A percentile compares a stretch with the other conserved stretches of the same genome.
These are phyloP conservation scores for Pachydiplax longipennis DNA, from an alignment of 2,888 invertebrate species.

Conservation along the genomic window DNA sequence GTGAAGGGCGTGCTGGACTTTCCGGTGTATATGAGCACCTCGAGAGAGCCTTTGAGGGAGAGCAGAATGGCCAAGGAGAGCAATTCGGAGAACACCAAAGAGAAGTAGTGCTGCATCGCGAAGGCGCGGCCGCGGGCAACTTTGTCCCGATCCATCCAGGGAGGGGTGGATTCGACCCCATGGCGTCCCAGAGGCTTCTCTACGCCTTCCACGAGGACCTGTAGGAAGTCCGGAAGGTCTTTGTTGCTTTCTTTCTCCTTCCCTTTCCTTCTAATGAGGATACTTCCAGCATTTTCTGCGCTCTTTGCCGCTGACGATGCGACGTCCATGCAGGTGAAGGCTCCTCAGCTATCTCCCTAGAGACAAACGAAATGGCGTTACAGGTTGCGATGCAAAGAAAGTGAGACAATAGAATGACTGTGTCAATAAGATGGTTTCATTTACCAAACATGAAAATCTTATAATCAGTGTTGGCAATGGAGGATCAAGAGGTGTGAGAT, in stretches of 20 bases:
- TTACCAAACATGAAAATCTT: too few relatives aligned
- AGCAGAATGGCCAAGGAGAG: constrained; percentile 60
- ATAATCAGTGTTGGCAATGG: too few relatives aligned
- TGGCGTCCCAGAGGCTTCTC: background rate
- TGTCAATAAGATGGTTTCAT: too few relatives aligned
- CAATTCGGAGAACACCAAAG: constrained; percentile 57
- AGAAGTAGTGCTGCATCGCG: constrained; percentile 58
- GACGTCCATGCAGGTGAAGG: too few relatives aligned
- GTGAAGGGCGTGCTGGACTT: constrained; percentile 61
- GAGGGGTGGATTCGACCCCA: constrained; percentile 52
- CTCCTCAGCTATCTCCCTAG: too few relatives aligned
- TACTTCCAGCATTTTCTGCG: too few relatives aligned
- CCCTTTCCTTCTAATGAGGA: too few relatives aligned
- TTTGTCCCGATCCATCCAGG: constrained; percentile 60
- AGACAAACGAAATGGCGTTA: too few relatives aligned
- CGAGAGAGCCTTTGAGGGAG: constrained; percentile 58
- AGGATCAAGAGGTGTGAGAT: too few relatives aligned
- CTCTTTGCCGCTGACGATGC: too few relatives aligned
- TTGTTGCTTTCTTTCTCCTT: background rate
- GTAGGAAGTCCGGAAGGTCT: background rate
- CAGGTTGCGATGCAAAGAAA: too few relatives aligned
- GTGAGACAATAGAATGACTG: too few relatives aligned
- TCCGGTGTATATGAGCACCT: constrained; percentile 61
- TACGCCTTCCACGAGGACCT: background rate
- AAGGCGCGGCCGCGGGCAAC: constrained; percentile 61